phyloP scores from a whole-genome alignment of 2,113 vertebrate species.

The Macrotus californicus region DNA sequence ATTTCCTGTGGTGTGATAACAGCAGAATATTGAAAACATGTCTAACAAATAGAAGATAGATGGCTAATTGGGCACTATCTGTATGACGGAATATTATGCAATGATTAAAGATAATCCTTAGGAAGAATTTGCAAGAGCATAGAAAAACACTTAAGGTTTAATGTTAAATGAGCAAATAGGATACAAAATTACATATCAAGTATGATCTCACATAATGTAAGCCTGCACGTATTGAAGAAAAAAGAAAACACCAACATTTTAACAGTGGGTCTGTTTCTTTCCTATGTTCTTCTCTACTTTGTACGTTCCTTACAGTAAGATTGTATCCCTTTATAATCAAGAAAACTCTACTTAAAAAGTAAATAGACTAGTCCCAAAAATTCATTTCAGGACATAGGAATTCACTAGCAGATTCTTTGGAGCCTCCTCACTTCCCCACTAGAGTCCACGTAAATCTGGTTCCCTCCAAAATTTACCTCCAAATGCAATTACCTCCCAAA shows the following conservation, averaged over 20 bases:
- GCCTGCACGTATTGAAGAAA: not conserved
- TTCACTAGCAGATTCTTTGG: not conserved
- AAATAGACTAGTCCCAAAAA: not conserved
- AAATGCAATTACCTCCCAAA: not conserved
- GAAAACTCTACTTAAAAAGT: not conserved
- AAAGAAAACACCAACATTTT: not conserved
- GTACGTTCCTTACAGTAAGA: not conserved
- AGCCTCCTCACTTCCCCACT: not conserved
- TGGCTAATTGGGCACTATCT: not conserved
- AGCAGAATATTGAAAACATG: not conserved
- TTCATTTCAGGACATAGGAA: not conserved
- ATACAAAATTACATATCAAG: not conserved
- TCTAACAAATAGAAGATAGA: not conserved
- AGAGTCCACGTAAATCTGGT: not conserved
- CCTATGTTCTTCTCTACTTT: not conserved
- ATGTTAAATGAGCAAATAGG: not conserved
- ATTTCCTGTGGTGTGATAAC: not conserved
- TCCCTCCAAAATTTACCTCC: constrained; percentile 29
- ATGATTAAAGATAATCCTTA: constrained; percentile 23
- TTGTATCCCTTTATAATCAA: not conserved
- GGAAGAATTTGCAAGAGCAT: not conserved
- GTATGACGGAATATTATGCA: not conserved
- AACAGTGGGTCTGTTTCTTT: not conserved
- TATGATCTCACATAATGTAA: not conserved
- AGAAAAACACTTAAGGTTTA: not conserved